phyloP scores from a whole-genome alignment of 2,113 vertebrate genomes.

The Daboia siamensis region DNA sequence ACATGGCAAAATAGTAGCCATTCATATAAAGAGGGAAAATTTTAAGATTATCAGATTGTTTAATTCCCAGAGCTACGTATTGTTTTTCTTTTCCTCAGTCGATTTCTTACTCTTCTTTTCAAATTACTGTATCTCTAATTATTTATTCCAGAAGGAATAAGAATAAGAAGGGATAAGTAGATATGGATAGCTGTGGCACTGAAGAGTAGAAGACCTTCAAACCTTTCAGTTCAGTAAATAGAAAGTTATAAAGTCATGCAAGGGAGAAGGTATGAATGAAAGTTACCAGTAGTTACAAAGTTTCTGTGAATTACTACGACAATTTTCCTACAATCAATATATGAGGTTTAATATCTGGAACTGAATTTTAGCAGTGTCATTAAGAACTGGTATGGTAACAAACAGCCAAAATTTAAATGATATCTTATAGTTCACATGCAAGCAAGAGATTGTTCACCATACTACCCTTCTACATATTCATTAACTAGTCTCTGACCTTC shows the following conservation, averaged over 20 bases:
- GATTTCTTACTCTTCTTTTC: neutral
- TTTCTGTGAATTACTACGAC: neutral
- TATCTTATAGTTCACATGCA: neutral
- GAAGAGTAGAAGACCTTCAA: neutral
- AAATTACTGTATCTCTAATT: neutral
- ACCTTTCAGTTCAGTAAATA: too few relatives aligned
- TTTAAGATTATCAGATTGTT: too few relatives aligned
- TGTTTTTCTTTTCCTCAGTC: neutral
- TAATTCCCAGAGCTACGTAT: neutral
- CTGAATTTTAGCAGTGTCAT: neutral
- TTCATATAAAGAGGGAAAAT: neutral
- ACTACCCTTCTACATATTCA: slow-evolving; percentile 20
- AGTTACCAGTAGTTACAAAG: too few relatives aligned
- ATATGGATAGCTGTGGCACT: too few relatives aligned
- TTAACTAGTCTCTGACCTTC: slow-evolving; percentile 78
- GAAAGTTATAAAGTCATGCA: neutral
- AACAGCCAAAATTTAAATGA: neutral
- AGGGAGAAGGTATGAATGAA: neutral
- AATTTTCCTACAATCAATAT: neutral
- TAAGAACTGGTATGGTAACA: too few relatives aligned
- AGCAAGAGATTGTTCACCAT: rapidly evolving
- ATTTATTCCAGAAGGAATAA: neutral
- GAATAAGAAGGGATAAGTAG: neutral
- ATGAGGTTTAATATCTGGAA: neutral
- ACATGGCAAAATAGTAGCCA: neutral